Percentiles rank a stretch among this genome's conserved stretches.
Evolutionary conservation across 2,113 vertebrate species (phyloP).

Genomic region (Abramis brama): DNA sequence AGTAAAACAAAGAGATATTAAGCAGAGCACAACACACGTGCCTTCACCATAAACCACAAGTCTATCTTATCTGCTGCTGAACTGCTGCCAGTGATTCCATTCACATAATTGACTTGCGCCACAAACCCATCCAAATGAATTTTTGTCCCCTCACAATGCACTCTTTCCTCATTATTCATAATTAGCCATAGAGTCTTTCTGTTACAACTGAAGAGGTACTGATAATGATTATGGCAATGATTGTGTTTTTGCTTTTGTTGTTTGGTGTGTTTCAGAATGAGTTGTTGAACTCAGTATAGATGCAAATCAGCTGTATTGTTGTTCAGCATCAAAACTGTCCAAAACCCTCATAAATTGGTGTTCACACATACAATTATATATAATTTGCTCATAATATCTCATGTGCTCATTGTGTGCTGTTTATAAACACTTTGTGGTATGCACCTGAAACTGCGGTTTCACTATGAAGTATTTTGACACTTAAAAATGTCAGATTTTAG

Average conservation of each 20-base stretch:
- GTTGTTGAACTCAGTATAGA: slow-evolving; percentile 1
- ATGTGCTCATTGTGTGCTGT: neutral
- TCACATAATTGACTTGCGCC: slow-evolving; percentile 56
- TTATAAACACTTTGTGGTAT: neutral
- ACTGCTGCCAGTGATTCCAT: slow-evolving; percentile 56
- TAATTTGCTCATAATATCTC: neutral
- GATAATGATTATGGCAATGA: slow-evolving; percentile 46
- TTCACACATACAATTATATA: slow-evolving; percentile 3
- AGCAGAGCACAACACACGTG: neutral
- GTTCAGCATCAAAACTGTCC: neutral
- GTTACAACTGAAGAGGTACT: slow-evolving; percentile 37
- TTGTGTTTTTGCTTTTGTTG: slow-evolving; percentile 16
- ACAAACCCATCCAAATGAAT: slow-evolving; percentile 55
- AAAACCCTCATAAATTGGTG: neutral
- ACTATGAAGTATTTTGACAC: neutral
- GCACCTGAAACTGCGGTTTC: neutral
- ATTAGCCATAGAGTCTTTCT: slow-evolving; percentile 54
- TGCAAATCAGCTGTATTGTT: slow-evolving; percentile 23
- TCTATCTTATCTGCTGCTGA: slow-evolving; percentile 51
- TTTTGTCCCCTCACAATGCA: slow-evolving; percentile 52
- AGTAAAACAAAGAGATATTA: neutral
- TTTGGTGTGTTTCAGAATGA: slow-evolving; percentile 1
- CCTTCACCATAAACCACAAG: slow-evolving; percentile 43
- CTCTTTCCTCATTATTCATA: slow-evolving; percentile 53
- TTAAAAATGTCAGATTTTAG: neutral